phyloP scores from a whole-genome alignment of 1,140 invertebrate species.

The Pentalonia nigronervosa region DNA sequence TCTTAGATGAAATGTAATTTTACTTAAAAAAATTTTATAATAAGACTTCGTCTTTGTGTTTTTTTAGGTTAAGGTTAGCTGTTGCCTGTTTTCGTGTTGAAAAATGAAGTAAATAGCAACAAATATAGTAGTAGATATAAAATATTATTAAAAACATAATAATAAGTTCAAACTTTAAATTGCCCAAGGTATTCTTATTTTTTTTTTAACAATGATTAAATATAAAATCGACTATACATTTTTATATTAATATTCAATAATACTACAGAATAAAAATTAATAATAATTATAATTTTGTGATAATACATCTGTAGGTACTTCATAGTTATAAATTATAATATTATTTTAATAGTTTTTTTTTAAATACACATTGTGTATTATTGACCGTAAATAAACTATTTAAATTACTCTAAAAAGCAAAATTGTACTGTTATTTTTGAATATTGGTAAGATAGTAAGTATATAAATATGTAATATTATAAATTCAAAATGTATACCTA shows the following conservation, averaged over 20 bases:
- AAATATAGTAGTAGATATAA: neutral
- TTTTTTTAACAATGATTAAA: neutral
- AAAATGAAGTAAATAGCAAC: neutral
- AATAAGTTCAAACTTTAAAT: neutral
- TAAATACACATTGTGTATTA: neutral
- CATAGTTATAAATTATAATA: neutral
- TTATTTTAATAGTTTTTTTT: neutral
- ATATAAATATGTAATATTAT: too few relatives aligned
- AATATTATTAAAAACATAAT: neutral
- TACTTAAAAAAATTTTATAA: neutral
- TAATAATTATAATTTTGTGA: too few relatives aligned
- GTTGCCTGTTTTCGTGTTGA: neutral
- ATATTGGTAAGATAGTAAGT: neutral
- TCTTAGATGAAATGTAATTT: neutral
- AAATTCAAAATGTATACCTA: too few relatives aligned
- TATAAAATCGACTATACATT: neutral
- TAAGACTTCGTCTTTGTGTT: neutral
- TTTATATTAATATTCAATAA: neutral
- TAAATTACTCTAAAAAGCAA: neutral
- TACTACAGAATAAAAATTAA: neutral
- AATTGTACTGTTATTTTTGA: neutral
- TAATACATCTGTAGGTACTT: too few relatives aligned
- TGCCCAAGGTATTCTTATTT: neutral
- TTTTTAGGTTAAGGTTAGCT: conserved; percentile 43
- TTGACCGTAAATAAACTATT: neutral